Conservation (phyloP, 1,140 invertebrate species). For the Papilio helenus region DNA sequence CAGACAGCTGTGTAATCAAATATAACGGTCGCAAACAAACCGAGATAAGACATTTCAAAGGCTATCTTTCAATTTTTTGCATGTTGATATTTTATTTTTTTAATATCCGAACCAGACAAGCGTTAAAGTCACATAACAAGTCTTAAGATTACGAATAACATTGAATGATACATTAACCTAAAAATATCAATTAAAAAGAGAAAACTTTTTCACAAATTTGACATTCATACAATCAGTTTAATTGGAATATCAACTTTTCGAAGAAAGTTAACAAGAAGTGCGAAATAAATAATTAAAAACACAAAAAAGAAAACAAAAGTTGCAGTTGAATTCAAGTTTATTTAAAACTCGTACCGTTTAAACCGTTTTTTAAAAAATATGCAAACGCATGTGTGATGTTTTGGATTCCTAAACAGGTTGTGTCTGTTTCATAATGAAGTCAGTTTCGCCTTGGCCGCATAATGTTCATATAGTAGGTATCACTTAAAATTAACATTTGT, state of each 20-base stretch:
- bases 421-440: constrained; percentile 45
- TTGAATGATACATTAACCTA: not conserved
- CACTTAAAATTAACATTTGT: not conserved
- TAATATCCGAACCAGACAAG: not conserved
- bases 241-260: too few relatives aligned
- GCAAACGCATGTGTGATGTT: constrained; percentile 37
- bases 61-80: not conserved
- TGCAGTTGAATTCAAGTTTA: not conserved
- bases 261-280: too few relatives aligned
- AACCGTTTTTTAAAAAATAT: constrained; percentile 15
- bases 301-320: not conserved
- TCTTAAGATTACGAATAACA: not conserved
- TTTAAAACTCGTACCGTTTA: not conserved
- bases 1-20: constrained; percentile 16
- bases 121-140: not conserved
- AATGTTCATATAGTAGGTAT: constrained; percentile 35
- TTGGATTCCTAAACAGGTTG: constrained; percentile 51
- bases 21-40: not conserved
- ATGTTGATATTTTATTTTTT: not conserved
- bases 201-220: too few relatives aligned
- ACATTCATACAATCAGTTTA: too few relatives aligned
- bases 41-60: constrained; percentile 8
- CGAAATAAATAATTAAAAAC: too few relatives aligned
- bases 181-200: too few relatives aligned
- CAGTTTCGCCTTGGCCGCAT: constrained; percentile 41